Base-by-base conservation (phyloP, 2,888 invertebrate species). In the Sesia bembeciformis region DNA sequence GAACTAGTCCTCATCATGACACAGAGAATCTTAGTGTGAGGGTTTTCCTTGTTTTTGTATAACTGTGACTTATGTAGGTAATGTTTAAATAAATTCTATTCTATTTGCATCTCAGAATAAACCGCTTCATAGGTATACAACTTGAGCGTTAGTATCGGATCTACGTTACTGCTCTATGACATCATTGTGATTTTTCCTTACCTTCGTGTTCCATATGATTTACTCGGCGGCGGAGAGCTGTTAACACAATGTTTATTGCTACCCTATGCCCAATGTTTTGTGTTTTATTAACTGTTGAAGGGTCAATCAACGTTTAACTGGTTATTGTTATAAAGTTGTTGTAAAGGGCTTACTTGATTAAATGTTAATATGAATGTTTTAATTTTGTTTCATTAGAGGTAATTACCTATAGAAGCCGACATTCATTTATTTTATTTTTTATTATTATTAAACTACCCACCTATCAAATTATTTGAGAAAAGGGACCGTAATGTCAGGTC, bases 121-220 rank as follows among this genome's bases (percentile, higher is more conserved):
- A 39, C 46, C 0, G 4, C 4, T 39, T 5, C 7, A 39, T 50
- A 50, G 50, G 50, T 50, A 38, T 49, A 50, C 39, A 39, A 50
- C 39, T 5, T 5, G 4, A 38, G 50, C 38, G 50, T 50, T 23
- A 5, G 5, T 39, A 50, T 38, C 38, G 7, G 5, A 3, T 38
- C 5, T 6, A 39, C 5, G 42, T 8, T 42, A 8, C 5, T 56
- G 59, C 7, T 79, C 78, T 75, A 49, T 72, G 70, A 3, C 46
- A 40, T 65, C 66, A 68, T 76, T 73, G 72, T 67, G 67, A 70
- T 71, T 70, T 70, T 61, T 55, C 61, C 61, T 57, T 56, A 23
- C 60, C 63, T 65, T 69, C 64, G 60, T 67, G 70, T 77, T 78
- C 75, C 72, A 74, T 74, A 73, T 73, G 72, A 78, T 76, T 75